A percentile compares a stretch with the other conserved stretches of the same genome.
Evolutionary conservation across 2,888 invertebrate genomes (phyloP).

Genomic region (Drosophila pseudotakahashii): DNA sequence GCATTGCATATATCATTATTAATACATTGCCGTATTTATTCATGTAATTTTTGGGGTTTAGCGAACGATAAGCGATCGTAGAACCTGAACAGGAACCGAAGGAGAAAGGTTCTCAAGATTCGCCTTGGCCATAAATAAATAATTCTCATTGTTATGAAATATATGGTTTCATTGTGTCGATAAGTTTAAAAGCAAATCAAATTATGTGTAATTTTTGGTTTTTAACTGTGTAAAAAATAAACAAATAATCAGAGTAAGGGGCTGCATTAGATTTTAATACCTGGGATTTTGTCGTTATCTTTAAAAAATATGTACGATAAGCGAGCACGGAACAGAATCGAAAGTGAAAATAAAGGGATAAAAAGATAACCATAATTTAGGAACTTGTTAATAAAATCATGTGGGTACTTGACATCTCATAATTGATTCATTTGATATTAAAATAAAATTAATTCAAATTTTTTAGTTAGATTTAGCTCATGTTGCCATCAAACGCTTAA

Average conservation of each 20-base stretch:
- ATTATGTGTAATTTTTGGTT: too few species aligned
- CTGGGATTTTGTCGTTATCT: background rate
- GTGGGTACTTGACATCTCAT: too few species aligned
- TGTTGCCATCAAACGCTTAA: slow-evolving; percentile 9
- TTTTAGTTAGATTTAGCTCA: background rate
- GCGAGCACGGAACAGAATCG: background rate
- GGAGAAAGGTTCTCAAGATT: slow-evolving; percentile 8
- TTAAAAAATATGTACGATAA: background rate
- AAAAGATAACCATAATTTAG: background rate
- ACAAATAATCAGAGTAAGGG: background rate
- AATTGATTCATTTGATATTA: background rate
- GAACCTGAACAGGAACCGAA: slow-evolving; percentile 42
- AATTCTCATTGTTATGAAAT: background rate
- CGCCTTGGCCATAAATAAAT: background rate
- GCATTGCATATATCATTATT: slow-evolving; percentile 50
- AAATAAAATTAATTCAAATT: background rate
- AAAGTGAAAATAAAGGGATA: background rate
- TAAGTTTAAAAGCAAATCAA: background rate
- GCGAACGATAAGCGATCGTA: slow-evolving; percentile 64
- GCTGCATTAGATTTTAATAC: background rate
- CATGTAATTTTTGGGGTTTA: slow-evolving; percentile 38
- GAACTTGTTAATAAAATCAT: background rate
- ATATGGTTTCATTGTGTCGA: background rate
- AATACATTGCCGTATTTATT: slow-evolving; percentile 12
- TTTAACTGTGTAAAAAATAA: too few species aligned